Evolutionary conservation across 2,113 vertebrate species (phyloP), one percentile per base, ranked within the genome.

Genomic region (Aptenodytes patagonicus): DNA sequence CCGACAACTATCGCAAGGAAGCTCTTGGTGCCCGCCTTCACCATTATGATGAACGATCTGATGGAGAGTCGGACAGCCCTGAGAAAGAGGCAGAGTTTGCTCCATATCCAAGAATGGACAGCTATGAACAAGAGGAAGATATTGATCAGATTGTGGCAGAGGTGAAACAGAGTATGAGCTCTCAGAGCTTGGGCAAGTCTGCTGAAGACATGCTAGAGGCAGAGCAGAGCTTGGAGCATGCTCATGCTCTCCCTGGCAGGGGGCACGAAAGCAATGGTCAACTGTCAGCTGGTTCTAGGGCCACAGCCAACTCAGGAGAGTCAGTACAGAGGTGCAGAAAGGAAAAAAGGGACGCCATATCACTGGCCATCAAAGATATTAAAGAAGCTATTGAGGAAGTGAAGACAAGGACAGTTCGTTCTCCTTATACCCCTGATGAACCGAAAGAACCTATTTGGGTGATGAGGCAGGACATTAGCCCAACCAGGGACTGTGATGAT

Each of bases 381-480:
- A 99, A 99, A 94, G 99, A 99, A 96, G 99, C 99, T 87, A 99
- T 99, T 60, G 99, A 99, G 95, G 99, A 99, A 97, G 99, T 99
- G 96, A 99, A 99, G 98, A 99, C 98, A 61, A 98, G 99, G 96
- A 99, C 99, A 66, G 98, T 99, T 73, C 98, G 99, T 91, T 99
- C 99, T 68, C 99, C 99, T 62, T 99, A 99, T 97, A 99, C 99
- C 18, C 99, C 99, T 3, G 99, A 99, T 73, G 99, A 99, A 95
- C 99, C 99, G 71, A 99, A 99, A 97, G 99, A 99, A 83, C 99
- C 99, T 71, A 98, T 99, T 64, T 99, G 99, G 99, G 99, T 99
- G 34, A 99, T 99, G 99, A 99, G 99, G 78, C 99, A 99, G 93
- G 99, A 99, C 91, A 98, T 99, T 72, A 99, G 99, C 90, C 99